phyloP scores from a whole-genome alignment of 2,888 invertebrate genomes.

The Elysia crispata region DNA sequence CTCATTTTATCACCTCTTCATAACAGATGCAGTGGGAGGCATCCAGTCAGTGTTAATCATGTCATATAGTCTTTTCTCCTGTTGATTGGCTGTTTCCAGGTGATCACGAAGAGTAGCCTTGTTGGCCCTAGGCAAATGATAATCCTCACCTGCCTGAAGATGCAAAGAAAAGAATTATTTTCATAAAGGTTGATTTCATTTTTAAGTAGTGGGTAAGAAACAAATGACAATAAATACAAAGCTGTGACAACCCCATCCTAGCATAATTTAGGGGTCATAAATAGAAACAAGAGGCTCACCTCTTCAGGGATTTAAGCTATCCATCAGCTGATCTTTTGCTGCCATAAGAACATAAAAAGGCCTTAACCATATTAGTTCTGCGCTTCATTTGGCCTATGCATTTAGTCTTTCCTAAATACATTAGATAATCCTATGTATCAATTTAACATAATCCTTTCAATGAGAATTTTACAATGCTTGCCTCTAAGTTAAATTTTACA shows the following conservation, averaged over 20 bases:
- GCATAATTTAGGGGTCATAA: too few relatives aligned
- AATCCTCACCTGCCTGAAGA: constrained; percentile 64
- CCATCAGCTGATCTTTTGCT: too few relatives aligned
- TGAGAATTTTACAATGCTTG: background rate
- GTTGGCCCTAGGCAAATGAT: constrained; percentile 58
- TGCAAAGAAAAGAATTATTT: background rate
- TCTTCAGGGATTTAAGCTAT: too few relatives aligned
- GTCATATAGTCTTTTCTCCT: constrained; percentile 67
- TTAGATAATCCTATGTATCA: background rate
- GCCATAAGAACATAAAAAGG: too few relatives aligned
- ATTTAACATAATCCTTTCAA: background rate
- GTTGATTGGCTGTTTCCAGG: constrained; percentile 65
- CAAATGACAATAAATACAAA: background rate
- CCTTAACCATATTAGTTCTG: too few relatives aligned
- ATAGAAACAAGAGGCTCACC: too few relatives aligned
- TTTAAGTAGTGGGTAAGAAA: background rate
- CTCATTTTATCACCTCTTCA: constrained; percentile 37
- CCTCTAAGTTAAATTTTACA: too few relatives aligned
- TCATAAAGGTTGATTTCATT: background rate
- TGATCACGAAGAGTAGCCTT: constrained; percentile 64
- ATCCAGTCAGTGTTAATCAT: constrained; percentile 69
- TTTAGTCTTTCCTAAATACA: background rate
- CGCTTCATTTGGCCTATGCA: background rate
- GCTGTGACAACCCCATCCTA: background rate
- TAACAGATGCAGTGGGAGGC: constrained; percentile 57